Evolutionary conservation across 2,113 vertebrate genomes (phyloP).

Genomic region (Varanus komodoensis): DNA sequence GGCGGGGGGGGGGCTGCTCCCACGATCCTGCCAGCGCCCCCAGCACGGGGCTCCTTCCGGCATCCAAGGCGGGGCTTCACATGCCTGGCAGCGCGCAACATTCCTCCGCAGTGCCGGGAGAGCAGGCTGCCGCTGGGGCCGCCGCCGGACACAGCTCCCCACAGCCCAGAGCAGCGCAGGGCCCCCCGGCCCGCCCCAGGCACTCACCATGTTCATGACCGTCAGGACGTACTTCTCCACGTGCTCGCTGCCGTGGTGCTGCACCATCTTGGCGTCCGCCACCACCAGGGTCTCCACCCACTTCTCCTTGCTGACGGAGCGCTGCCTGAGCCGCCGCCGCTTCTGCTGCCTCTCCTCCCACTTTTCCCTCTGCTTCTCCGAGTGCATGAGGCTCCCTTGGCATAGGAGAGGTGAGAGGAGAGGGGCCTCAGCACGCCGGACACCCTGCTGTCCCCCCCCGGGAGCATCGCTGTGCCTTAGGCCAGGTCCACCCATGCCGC

Average conservation of each 20-base stretch:
- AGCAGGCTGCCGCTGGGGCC: not conserved
- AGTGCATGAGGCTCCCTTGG: slow-evolving; percentile 54
- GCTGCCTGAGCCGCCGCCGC: slow-evolving; percentile 76
- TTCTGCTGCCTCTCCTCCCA: slow-evolving; percentile 77
- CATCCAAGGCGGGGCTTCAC: too few species aligned
- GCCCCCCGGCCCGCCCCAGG: not conserved
- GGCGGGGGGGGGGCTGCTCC: not conserved
- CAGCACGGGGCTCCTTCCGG: too few species aligned
- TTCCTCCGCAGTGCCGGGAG: too few species aligned
- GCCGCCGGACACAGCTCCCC: not conserved
- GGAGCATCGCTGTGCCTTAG: not conserved
- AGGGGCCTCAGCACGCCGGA: not conserved
- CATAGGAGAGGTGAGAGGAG: not conserved
- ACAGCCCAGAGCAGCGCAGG: not conserved
- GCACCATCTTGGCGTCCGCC: slow-evolving; percentile 94
- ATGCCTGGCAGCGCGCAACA: too few species aligned
- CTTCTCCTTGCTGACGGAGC: slow-evolving; percentile 93
- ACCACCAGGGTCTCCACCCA: slow-evolving; percentile 98
- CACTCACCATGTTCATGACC: slow-evolving; percentile 97
- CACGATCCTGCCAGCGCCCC: not conserved
- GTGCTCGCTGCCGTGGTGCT: slow-evolving; percentile 86
- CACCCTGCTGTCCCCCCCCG: too few species aligned
- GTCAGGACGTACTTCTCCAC: slow-evolving; percentile 92
- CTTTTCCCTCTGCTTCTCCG: slow-evolving; percentile 78
- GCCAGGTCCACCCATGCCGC: too few species aligned